Evolutionary conservation across 2,888 invertebrate genomes (phyloP).

Genomic region (Hyalella azteca): DNA sequence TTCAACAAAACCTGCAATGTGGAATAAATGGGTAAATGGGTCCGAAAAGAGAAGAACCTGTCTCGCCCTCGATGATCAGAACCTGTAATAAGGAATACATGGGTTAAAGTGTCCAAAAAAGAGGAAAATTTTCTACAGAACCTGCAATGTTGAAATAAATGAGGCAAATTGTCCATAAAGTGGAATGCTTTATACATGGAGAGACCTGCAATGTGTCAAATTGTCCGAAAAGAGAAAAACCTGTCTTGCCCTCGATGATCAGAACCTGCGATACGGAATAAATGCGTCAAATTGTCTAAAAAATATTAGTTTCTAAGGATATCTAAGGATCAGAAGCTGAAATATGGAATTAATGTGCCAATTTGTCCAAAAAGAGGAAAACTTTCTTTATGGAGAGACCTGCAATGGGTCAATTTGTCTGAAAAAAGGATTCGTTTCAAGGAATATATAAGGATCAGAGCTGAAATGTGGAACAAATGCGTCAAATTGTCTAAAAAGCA

Average conservation of each 20-base stretch:
- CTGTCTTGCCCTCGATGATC: conserved; percentile 97
- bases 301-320: conserved; percentile 86
- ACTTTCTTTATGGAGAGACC: too few species aligned
- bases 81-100: conserved; percentile 83
- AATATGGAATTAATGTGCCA: too few species aligned
- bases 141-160: too few species aligned
- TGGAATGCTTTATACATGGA: too few species aligned
- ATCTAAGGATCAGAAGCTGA: too few species aligned
- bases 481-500: conserved; percentile 98
- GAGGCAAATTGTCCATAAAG: too few species aligned
- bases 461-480: too few species aligned
- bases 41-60: conserved; percentile 71
- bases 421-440: conserved; percentile 70
- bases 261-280: conserved; percentile 81
- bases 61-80: conserved; percentile 96
- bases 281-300: conserved; percentile 95
- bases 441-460: conserved; percentile 65
- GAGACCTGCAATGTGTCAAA: too few species aligned
- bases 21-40: too few species aligned
- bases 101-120: conserved; percentile 97
- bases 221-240: conserved; percentile 66
- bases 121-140: conserved; percentile 78
- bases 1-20: too few species aligned
- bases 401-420: neutral
- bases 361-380: too few species aligned